Evolutionary conservation across 2,113 vertebrate species (phyloP).

Genomic region (Podiceps cristatus): DNA sequence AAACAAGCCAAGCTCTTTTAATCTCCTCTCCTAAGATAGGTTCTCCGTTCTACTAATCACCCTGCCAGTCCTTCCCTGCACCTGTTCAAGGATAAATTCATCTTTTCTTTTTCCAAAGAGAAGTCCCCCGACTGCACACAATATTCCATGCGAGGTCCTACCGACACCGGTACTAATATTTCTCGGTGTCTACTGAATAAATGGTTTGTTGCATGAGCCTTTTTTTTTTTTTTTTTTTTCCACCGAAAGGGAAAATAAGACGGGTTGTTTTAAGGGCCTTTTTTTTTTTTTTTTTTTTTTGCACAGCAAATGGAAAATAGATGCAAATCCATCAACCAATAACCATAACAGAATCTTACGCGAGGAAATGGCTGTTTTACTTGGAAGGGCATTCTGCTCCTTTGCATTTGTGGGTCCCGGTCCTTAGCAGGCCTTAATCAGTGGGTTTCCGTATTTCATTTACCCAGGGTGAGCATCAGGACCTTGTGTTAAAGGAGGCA

Average conservation of each 20-base stretch:
- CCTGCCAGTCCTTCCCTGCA: background rate
- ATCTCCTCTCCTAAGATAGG: conserved; percentile 57
- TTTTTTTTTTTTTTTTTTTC: background rate
- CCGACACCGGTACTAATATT: background rate
- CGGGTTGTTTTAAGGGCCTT: too few species aligned
- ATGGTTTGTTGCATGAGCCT: background rate
- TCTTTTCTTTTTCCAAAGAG: background rate
- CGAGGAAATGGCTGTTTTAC: background rate
- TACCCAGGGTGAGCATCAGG: background rate
- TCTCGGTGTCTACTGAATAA: background rate
- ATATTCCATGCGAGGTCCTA: background rate
- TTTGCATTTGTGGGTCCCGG: background rate
- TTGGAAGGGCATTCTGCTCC: background rate
- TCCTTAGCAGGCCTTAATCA: background rate
- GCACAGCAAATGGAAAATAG: background rate
- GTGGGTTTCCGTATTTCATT: background rate
- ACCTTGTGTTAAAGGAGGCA: background rate
- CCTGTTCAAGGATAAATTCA: conserved; percentile 47
- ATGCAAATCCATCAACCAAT: background rate
- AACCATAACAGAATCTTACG: background rate
- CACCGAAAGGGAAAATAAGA: too few species aligned
- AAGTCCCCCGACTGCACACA: background rate
- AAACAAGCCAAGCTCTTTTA: conserved; percentile 63
- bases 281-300: too few species aligned
- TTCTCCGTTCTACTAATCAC: conserved; percentile 37